phyloP scores from a whole-genome alignment of 1,140 invertebrate genomes.

The Pararge aegeria region DNA sequence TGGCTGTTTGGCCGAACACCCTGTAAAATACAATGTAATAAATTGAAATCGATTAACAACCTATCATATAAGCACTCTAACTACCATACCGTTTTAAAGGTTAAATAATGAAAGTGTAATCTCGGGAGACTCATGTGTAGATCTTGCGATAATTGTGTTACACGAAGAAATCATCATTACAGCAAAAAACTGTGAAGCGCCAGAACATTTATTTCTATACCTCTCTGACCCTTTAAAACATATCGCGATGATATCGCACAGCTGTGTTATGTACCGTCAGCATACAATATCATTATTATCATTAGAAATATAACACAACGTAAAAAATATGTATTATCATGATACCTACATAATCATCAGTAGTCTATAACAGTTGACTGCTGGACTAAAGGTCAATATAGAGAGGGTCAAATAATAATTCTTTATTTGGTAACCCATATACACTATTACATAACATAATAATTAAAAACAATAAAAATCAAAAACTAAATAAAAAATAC shows the following conservation, averaged over 20 bases:
- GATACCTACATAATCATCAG: too few species aligned
- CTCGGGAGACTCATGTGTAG: background rate
- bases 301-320: slow-evolving; percentile 24
- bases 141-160: slow-evolving; percentile 2
- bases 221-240: slow-evolving; percentile 36
- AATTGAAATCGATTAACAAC: background rate
- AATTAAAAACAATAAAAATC: too few species aligned
- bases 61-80: background rate
- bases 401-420: too few species aligned
- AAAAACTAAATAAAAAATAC: too few species aligned
- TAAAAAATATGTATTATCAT: too few species aligned
- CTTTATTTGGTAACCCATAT: too few species aligned
- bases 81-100: background rate
- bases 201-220: slow-evolving; percentile 15
- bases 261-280: slow-evolving; percentile 35
- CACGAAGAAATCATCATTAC: slow-evolving; percentile 26
- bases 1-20: too few species aligned
- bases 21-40: too few species aligned
- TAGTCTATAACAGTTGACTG: too few species aligned
- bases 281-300: slow-evolving; percentile 50
- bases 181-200: slow-evolving; percentile 23
- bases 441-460: too few species aligned
- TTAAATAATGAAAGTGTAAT: slow-evolving; percentile 11
- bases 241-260: slow-evolving; percentile 37
- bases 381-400: too few species aligned